Conservation (phyloP, 2,888 invertebrate species). For the Galerucella pusilla region DNA sequence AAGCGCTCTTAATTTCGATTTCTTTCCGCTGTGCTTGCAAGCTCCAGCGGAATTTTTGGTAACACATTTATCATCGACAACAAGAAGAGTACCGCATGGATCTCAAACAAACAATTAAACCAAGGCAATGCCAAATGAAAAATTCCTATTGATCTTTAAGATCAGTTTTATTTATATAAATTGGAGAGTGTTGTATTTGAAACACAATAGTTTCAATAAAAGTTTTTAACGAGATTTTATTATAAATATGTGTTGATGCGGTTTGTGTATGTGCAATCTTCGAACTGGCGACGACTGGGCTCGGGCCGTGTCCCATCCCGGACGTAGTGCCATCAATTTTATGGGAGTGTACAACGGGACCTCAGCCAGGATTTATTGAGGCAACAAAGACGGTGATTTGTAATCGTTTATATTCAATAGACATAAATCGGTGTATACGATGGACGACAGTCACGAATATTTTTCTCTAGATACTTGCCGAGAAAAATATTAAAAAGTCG, state of each 20-base stretch:
- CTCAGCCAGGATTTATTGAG: constrained; percentile 24
- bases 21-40: too few relatives aligned
- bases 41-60: too few relatives aligned
- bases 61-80: too few relatives aligned
- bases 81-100: too few relatives aligned
- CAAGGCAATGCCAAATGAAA: too few relatives aligned
- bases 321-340: constrained; percentile 35
- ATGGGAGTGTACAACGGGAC: constrained; percentile 28
- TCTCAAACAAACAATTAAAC: too few relatives aligned
- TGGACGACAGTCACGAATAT: not conserved
- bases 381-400: constrained; percentile 18
- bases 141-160: too few relatives aligned
- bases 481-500: not conserved
- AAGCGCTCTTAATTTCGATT: too few relatives aligned
- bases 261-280: constrained; percentile 6
- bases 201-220: too few relatives aligned
- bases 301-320: constrained; percentile 21
- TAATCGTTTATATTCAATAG: constrained; percentile 21
- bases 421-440: constrained; percentile 9
- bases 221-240: too few relatives aligned
- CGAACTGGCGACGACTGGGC: constrained; percentile 14
- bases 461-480: not conserved
- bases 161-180: too few relatives aligned
- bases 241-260: not conserved
- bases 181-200: too few relatives aligned